Percentiles rank a stretch among this genome's conserved stretches.
These are phyloP conservation scores for Romanogobio albipinnatus DNA, from an alignment of 2,113 vertebrate species.

Conservation along the genomic window DNA sequence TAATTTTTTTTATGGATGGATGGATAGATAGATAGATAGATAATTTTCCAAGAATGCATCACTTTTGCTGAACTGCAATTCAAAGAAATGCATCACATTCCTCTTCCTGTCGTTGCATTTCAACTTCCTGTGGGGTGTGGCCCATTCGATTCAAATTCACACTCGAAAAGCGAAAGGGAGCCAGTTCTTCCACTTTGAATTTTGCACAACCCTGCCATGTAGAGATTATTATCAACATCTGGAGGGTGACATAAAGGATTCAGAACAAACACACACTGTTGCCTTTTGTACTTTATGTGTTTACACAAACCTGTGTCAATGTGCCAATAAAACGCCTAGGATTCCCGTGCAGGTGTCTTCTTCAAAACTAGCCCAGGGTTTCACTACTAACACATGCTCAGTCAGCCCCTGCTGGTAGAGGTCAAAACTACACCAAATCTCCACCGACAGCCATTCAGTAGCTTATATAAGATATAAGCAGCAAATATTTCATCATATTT, in stretches of 20 bases:
- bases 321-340: background rate
- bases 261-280: slow-evolving; percentile 10
- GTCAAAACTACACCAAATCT: background rate
- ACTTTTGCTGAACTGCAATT: background rate
- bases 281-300: background rate
- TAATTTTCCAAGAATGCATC: background rate
- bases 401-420: slow-evolving; percentile 16
- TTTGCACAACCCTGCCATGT: background rate
- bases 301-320: slow-evolving; percentile 25
- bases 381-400: background rate
- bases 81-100: background rate
- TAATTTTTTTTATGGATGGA: no score
- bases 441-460: background rate
- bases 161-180: background rate
- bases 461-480: background rate
- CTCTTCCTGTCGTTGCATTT: background rate
- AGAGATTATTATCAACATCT: background rate
- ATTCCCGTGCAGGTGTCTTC: background rate
- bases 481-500: background rate
- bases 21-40: background rate
- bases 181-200: background rate
- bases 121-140: background rate
- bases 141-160: background rate
- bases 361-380: background rate
- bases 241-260: background rate